A percentile compares a stretch with the other conserved stretches of the same genome.
These are phyloP conservation scores for Pelmatolapia mariae DNA, from an alignment of 2,113 vertebrate species.

Conservation along the genomic window DNA sequence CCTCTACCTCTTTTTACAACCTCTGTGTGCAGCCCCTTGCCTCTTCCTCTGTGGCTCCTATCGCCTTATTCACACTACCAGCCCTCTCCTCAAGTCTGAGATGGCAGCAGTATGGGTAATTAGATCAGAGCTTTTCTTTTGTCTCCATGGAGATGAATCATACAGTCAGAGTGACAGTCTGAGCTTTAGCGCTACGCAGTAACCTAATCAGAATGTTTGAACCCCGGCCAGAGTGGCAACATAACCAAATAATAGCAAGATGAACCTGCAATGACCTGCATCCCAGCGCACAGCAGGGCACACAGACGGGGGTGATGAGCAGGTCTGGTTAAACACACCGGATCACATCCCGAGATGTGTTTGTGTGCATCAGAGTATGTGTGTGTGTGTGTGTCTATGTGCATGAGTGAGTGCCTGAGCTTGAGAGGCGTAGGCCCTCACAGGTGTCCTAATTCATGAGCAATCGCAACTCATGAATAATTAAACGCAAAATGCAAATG, in stretches of 20 bases:
- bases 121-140: slow-evolving; percentile 64
- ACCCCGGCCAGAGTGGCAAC: slow-evolving; percentile 46
- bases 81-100: slow-evolving; percentile 29
- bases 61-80: slow-evolving; percentile 19
- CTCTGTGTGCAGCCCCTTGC: neutral
- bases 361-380: neutral
- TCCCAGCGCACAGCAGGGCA: slow-evolving; percentile 32
- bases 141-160: slow-evolving; percentile 76
- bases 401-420: slow-evolving; percentile 29
- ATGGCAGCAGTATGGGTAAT: slow-evolving; percentile 63
- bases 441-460: slow-evolving; percentile 69
- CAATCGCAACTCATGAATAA: slow-evolving; percentile 65
- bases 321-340: slow-evolving; percentile 52
- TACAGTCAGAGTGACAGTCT: slow-evolving; percentile 63
- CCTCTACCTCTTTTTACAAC: neutral
- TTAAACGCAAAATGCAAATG: slow-evolving; percentile 66
- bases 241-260: slow-evolving; percentile 59
- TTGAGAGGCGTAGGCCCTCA: slow-evolving; percentile 31
- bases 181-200: slow-evolving; percentile 55
- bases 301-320: slow-evolving; percentile 35
- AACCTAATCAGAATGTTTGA: slow-evolving; percentile 69
- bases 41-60: slow-evolving; percentile 10
- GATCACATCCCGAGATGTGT: slow-evolving; percentile 45
- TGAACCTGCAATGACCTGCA: slow-evolving; percentile 63
- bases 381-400: neutral